Conservation (phyloP, 2,113 vertebrate species). For the Diadophis punctatus region DNA sequence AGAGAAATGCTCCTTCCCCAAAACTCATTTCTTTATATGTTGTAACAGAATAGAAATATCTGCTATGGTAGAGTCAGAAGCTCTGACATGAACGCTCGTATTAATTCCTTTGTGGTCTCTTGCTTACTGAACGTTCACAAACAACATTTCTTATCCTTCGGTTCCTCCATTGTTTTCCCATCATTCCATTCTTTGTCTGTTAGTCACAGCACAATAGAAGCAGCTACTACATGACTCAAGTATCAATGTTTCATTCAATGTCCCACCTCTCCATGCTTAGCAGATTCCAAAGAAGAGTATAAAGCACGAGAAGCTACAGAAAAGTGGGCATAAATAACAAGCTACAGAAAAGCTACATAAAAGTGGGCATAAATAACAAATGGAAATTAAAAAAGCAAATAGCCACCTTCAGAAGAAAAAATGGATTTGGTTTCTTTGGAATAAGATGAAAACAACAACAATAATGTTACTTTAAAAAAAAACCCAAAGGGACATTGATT, state of each 20-base stretch:
- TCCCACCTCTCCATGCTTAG: slow-evolving; percentile 13
- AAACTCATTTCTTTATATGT: slow-evolving; percentile 32
- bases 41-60: slow-evolving; percentile 36
- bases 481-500: neutral
- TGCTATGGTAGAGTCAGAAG: slow-evolving; percentile 15
- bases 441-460: neutral
- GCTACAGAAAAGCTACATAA: slow-evolving; percentile 30
- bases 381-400: neutral
- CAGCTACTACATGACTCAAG: slow-evolving; percentile 46
- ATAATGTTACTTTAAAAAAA: neutral
- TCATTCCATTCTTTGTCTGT: slow-evolving; percentile 38
- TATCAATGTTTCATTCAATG: slow-evolving; percentile 31
- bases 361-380: slow-evolving; percentile 29
- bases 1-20: slow-evolving; percentile 30
- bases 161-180: slow-evolving; percentile 54
- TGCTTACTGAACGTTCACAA: slow-evolving; percentile 64
- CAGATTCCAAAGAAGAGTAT: slow-evolving; percentile 12
- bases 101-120: slow-evolving; percentile 57
- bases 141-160: slow-evolving; percentile 58
- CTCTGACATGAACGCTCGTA: slow-evolving; percentile 43
- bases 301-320: slow-evolving; percentile 41
- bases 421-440: neutral
- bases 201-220: slow-evolving; percentile 50
- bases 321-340: slow-evolving; percentile 27
- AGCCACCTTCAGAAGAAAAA: slow-evolving; percentile 4